Conservation (phyloP, 2,797 vertebrate species). For the Percopsis omiscomaycus region DNA sequence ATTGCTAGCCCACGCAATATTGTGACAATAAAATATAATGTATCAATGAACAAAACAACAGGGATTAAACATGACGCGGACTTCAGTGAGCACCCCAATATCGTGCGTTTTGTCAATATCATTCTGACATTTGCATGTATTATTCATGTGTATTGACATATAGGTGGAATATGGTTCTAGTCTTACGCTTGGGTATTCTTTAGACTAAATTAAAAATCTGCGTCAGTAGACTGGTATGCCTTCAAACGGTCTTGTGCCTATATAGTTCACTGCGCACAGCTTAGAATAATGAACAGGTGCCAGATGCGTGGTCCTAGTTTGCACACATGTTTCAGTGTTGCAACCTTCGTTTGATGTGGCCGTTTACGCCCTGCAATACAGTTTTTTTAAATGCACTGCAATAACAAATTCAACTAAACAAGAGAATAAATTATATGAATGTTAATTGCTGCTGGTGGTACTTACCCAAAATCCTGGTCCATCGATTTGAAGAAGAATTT, state of each 20-base stretch:
- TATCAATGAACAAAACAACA: conserved; percentile 4
- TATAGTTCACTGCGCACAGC: conserved; percentile 51
- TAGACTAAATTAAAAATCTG: neutral
- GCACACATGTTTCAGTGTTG: conserved; percentile 47
- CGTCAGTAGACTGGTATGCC: conserved; percentile 46
- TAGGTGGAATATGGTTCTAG: conserved; percentile 30
- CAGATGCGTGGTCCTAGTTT: conserved; percentile 52
- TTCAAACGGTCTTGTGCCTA: conserved; percentile 58
- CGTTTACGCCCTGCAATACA: conserved; percentile 4
- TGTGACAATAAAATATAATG: neutral
- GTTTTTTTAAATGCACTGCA: conserved; percentile 6
- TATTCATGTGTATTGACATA: conserved; percentile 9
- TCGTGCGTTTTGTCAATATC: conserved; percentile 37
- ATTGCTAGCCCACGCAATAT: too few relatives aligned
- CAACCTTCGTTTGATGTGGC: conserved; percentile 26
- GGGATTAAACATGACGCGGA: conserved; percentile 15
- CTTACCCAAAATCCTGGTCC: conserved; percentile 99
- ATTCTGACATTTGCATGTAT: conserved; percentile 20
- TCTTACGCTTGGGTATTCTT: neutral
- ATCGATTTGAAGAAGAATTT: conserved; percentile 99
- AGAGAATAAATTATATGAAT: conserved; percentile 27
- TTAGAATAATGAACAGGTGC: conserved; percentile 73
- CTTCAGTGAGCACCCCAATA: neutral
- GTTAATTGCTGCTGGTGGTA: conserved; percentile 30
- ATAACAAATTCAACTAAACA: conserved; percentile 13